phyloP scores from a whole-genome alignment of 2,113 vertebrate species.

The Diadophis punctatus region DNA sequence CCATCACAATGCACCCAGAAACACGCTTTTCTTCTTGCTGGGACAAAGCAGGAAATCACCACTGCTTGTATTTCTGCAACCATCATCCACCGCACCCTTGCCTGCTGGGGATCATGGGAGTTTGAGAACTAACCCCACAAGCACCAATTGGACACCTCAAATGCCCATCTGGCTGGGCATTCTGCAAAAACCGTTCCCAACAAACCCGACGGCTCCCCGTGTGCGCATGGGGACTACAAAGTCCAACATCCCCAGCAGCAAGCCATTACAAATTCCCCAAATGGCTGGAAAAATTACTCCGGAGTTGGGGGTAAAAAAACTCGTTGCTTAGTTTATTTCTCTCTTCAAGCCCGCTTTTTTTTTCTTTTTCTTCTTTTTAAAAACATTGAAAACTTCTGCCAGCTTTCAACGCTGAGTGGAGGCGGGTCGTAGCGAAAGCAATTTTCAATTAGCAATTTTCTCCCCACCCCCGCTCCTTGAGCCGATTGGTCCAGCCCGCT shows the following conservation, averaged over 20 bases:
- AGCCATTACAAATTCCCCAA: not conserved
- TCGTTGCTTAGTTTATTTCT: not conserved
- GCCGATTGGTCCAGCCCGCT: not conserved
- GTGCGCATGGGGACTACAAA: not conserved
- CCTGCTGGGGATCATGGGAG: not conserved
- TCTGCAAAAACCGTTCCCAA: not conserved
- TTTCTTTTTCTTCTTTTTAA: not conserved
- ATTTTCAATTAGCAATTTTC: not conserved
- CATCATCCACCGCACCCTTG: not conserved
- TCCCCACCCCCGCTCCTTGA: not conserved
- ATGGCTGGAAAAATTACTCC: not conserved
- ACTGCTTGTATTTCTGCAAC: not conserved
- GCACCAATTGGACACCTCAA: not conserved
- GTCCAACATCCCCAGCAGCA: not conserved
- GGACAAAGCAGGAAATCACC: not conserved
- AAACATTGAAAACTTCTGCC: not conserved
- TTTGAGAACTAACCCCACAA: not conserved
- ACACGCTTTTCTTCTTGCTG: not conserved
- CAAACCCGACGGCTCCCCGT: not conserved
- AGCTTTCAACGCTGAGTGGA: not conserved
- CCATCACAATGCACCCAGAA: not conserved
- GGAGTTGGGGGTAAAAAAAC: not conserved
- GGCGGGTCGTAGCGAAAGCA: not conserved
- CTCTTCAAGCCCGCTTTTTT: not conserved
- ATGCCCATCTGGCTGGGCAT: not conserved